phyloP scores from a whole-genome alignment of 2,888 invertebrate genomes.

The Lithophane semibrunnea region DNA sequence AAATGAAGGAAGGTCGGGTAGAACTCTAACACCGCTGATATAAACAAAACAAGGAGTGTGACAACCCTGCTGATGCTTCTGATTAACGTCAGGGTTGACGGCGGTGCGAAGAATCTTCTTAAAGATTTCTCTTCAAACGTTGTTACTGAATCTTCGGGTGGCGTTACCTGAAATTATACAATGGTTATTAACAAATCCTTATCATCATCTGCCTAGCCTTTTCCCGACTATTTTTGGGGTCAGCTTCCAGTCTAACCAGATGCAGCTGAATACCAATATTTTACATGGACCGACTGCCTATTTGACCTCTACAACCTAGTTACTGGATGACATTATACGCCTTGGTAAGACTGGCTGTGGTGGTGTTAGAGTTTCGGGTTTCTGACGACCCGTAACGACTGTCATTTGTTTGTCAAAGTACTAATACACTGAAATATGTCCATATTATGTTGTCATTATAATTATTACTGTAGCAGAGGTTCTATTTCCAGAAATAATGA shows the following conservation, averaged over 20 bases:
- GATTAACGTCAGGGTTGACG: slow-evolving; percentile 72
- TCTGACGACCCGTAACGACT: no score
- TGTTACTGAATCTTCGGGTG: slow-evolving; percentile 73
- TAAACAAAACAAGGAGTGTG: slow-evolving; percentile 74
- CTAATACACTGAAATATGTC: not conserved
- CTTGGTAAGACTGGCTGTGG: no score
- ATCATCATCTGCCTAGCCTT: not conserved
- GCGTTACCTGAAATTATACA: slow-evolving; percentile 76
- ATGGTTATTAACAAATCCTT: not conserved
- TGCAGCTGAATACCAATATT: no score
- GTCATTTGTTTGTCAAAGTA: no score
- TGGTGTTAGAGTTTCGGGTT: no score
- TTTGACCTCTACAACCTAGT: no score
- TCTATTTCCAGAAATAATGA: not conserved
- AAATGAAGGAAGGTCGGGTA: slow-evolving; percentile 76
- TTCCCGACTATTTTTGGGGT: no score
- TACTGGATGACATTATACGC: no score
- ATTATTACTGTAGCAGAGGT: not conserved
- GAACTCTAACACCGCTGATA: slow-evolving; percentile 78
- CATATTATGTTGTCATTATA: not conserved
- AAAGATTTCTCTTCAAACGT: slow-evolving; percentile 74
- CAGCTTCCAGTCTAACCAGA: no score
- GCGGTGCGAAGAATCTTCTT: slow-evolving; percentile 74
- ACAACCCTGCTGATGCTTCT: slow-evolving; percentile 76
- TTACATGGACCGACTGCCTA: no score